Evolutionary conservation across 2,113 vertebrate genomes (phyloP), one percentile per base, ranked within the genome.

Genomic region (Nycticorax nycticorax): DNA sequence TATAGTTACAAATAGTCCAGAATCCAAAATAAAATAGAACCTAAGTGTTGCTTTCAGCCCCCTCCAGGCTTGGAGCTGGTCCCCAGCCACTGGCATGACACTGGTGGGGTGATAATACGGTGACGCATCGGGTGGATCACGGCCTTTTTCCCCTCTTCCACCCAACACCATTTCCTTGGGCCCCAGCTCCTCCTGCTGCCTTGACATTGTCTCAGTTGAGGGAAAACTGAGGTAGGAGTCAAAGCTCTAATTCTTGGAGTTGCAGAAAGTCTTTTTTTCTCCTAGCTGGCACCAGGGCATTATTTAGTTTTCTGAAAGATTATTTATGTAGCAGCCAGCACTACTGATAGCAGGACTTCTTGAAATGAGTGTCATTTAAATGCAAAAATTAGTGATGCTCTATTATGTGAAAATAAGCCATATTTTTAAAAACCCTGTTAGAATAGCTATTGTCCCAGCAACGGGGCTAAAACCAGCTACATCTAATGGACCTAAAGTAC

Each of bases 401-500:
- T 87, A 72, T 85, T 85, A 89, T 69, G 57, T 77, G 93, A 88
- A 95, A 96, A 95, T 85, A 94, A 92, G 64, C 83, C 7, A 6
- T 74, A 35, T 94, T 92, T 90, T 39, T 56, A 85, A 75, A 33
- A 45, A n/a, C 24, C 18, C 60, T 52, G 53, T 75, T 95, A 92
- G 76, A 92, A 74, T 20, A 80, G 78, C 67, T 96, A 81, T 89
- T 83, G 86, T 94, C 88, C 88, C 90, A 75, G 76, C 56, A 52
- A 74, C 43, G 8, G 80, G 79, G 52, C 93, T 96, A 88, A 94
- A 86, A 77, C 3, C 90, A 86, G 85, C 75, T 86, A 35, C 64
- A 10, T 71, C 85, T 92, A 93, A 94, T 96, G 91, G 79, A 75
- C 59, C 59, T 84, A 55, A 96, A 97, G 88, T 84, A 68, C 79